These are phyloP conservation scores for Mormyrus hasselquistii DNA, from an alignment of 2,797 vertebrate species.

Conservation along the genomic window DNA sequence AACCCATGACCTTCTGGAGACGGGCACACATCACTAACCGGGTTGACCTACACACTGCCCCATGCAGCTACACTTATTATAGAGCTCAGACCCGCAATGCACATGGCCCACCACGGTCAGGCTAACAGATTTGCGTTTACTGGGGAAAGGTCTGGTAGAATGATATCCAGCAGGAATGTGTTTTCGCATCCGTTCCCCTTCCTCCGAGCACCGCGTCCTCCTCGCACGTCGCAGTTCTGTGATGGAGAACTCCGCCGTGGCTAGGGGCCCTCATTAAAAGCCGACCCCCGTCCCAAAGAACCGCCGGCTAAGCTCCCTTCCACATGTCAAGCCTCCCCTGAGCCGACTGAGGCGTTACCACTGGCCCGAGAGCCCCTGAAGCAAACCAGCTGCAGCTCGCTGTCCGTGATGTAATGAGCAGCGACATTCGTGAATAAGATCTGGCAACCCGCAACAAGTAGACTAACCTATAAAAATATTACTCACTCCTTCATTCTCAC, in stretches of 20 bases:
- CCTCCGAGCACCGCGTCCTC: neutral
- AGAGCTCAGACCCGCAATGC: neutral
- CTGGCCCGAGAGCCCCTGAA: conserved; percentile 33
- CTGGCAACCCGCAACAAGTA: conserved; percentile 31
- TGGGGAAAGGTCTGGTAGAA: conserved; percentile 32
- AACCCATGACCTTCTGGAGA: neutral
- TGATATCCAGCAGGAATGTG: conserved; percentile 22
- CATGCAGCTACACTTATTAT: too few relatives aligned
- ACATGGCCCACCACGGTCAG: neutral
- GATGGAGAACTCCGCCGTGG: conserved; percentile 19
- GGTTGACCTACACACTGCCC: neutral
- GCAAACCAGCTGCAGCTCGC: conserved; percentile 38
- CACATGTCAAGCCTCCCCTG: conserved; percentile 30
- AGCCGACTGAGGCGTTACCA: conserved; percentile 29
- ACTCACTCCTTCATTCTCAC: conserved; percentile 16
- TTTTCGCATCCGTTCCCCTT: neutral
- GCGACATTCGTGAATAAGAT: conserved; percentile 27
- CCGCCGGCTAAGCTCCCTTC: conserved; percentile 31
- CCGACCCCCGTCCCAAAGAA: conserved; percentile 35
- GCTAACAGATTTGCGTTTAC: conserved; percentile 37
- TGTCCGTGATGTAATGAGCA: conserved; percentile 31
- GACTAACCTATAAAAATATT: conserved; percentile 32
- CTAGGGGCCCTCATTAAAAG: conserved; percentile 34
- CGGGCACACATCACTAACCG: neutral
- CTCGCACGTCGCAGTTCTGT: neutral